Percentiles rank a stretch among this genome's conserved stretches.
Evolutionary conservation across 64 coral and sea anemone species (phyloP).

Genomic region (Montipora efflorescens): DNA sequence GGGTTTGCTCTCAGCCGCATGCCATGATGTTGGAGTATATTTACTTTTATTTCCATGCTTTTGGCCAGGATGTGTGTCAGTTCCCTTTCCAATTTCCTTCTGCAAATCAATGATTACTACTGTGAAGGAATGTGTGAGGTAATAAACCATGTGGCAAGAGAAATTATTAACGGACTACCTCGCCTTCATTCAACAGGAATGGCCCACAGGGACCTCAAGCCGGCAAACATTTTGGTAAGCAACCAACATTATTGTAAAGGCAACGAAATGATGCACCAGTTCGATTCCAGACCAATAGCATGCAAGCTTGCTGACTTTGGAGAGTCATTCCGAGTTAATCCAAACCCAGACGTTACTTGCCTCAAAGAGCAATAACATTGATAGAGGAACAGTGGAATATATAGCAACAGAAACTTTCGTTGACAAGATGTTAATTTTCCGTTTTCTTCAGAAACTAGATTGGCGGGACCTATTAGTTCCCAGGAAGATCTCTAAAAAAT

Average conservation of each 20-base stretch:
- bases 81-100: not conserved
- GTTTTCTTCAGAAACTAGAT: not conserved
- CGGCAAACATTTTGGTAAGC: not conserved
- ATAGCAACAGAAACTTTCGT: not conserved
- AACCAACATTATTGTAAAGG: not conserved
- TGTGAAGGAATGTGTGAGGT: not conserved
- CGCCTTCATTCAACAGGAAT: not conserved
- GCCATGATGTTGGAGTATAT: not conserved
- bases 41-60: too few relatives aligned
- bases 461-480: not conserved
- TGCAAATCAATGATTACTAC: not conserved
- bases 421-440: not conserved
- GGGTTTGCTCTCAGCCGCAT: not conserved
- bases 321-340: not conserved
- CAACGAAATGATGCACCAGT: not conserved
- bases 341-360: not conserved
- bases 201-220: not conserved
- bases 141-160: not conserved
- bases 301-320: constrained; percentile 27
- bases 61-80: not conserved
- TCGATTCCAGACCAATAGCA: not conserved
- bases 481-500: not conserved
- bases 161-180: not conserved
- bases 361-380: not conserved
- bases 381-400: not conserved